These are phyloP conservation scores for Anseranas semipalmata DNA, from an alignment of 2,113 vertebrate species.

Conservation along the genomic window DNA sequence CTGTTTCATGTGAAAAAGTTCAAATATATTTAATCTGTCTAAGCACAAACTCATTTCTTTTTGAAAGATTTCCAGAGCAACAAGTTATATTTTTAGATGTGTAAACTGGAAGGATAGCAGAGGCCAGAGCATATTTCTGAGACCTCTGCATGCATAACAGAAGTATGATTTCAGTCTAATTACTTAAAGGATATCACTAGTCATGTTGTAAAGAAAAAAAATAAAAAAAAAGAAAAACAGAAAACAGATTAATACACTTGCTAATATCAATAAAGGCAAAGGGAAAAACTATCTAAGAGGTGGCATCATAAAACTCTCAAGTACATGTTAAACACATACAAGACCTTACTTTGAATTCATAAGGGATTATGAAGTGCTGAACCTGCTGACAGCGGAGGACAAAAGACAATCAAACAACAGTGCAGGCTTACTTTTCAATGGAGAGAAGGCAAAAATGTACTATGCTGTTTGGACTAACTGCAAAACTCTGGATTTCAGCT, in stretches of 20 bases:
- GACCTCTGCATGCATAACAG: not conserved
- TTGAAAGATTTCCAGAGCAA: not conserved
- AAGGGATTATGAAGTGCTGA: not conserved
- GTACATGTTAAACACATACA: not conserved
- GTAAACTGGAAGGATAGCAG: not conserved
- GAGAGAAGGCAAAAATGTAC: not conserved
- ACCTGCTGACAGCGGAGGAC: not conserved
- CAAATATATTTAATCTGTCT: not conserved
- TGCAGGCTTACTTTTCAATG: not conserved
- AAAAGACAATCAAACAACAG: not conserved
- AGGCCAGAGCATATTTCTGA: not conserved
- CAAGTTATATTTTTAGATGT: not conserved
- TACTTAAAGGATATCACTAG: not conserved
- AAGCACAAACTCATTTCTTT: not conserved
- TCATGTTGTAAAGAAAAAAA: not conserved
- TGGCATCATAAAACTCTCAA: not conserved
- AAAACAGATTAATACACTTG: not conserved
- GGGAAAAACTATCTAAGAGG: not conserved
- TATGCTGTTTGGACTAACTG: not conserved
- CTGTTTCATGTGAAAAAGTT: not conserved
- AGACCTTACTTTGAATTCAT: not conserved
- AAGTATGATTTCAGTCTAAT: not conserved
- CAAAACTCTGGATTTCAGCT: not conserved
- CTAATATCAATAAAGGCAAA: not conserved
- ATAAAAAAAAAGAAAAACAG: accelerated